These are phyloP conservation scores for Tipula confusa DNA, from an alignment of 2,888 invertebrate genomes.

Conservation along the genomic window DNA sequence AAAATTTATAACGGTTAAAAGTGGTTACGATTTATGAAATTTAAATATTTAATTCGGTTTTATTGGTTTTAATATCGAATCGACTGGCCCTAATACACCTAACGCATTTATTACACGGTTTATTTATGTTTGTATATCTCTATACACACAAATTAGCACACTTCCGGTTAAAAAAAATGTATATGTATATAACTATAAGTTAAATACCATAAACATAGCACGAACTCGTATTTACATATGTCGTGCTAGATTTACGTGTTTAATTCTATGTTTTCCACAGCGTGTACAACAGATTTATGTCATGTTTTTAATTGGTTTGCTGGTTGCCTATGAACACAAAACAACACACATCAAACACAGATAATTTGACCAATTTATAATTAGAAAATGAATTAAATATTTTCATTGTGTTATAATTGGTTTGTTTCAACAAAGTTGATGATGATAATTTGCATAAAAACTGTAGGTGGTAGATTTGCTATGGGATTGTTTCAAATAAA, in stretches of 20 bases:
- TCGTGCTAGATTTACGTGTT: not conserved
- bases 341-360: not conserved
- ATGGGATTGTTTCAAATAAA: too few relatives aligned
- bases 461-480: too few relatives aligned
- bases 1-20: not conserved
- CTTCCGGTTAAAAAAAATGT: not conserved
- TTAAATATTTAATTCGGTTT: not conserved
- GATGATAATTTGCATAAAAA: too few relatives aligned
- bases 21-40: too few relatives aligned
- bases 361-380: not conserved
- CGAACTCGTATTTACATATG: not conserved
- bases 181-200: not conserved
- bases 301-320: conserved; percentile 7
- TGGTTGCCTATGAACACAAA: not conserved
- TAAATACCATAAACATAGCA: not conserved
- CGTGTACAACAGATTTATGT: not conserved
- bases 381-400: not conserved
- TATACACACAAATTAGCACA: not conserved
- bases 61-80: not conserved
- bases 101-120: not conserved
- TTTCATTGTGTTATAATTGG: too few relatives aligned
- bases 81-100: not conserved
- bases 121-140: not conserved
- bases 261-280: not conserved
- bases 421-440: too few relatives aligned